Evolutionary conservation across 2,113 vertebrate species (phyloP).

Genomic region (Hucho hucho): DNA sequence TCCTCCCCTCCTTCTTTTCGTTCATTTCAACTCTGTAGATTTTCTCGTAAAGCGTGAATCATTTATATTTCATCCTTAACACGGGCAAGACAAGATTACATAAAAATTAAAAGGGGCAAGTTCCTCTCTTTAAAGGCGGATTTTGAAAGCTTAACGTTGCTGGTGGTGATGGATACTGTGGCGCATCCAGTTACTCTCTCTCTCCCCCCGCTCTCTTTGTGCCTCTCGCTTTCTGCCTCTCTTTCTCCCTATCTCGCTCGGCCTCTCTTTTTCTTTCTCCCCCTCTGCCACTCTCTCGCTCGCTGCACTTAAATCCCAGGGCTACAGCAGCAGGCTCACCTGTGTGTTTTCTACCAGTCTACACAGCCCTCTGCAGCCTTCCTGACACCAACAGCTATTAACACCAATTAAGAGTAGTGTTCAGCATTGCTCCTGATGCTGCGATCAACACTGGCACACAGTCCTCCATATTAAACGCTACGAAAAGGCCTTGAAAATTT

Average conservation of each 20-base stretch:
- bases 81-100: background rate
- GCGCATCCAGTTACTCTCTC: slow-evolving; percentile 12
- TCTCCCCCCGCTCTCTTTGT: slow-evolving; percentile 17
- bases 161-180: slow-evolving; percentile 22
- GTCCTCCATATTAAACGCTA: too few relatives aligned
- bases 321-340: too few relatives aligned
- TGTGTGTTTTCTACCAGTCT: too few relatives aligned
- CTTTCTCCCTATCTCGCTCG: background rate
- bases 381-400: too few relatives aligned
- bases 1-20: background rate
- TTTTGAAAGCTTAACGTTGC: slow-evolving; percentile 45
- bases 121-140: slow-evolving; percentile 24
- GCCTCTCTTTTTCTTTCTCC: background rate
- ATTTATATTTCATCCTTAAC: slow-evolving; percentile 48
- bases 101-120: slow-evolving; percentile 18
- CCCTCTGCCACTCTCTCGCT: background rate
- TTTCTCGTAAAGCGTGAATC: slow-evolving; percentile 17
- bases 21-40: background rate
- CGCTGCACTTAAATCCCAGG: too few relatives aligned
- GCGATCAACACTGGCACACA: too few relatives aligned
- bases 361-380: too few relatives aligned
- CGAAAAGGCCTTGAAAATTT: too few relatives aligned
- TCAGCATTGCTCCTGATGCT: too few relatives aligned
- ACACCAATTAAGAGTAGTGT: too few relatives aligned
- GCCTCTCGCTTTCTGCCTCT: background rate